Conservation (phyloP, 2,888 invertebrate genomes). For the Dasysyrphus tricinctus region DNA sequence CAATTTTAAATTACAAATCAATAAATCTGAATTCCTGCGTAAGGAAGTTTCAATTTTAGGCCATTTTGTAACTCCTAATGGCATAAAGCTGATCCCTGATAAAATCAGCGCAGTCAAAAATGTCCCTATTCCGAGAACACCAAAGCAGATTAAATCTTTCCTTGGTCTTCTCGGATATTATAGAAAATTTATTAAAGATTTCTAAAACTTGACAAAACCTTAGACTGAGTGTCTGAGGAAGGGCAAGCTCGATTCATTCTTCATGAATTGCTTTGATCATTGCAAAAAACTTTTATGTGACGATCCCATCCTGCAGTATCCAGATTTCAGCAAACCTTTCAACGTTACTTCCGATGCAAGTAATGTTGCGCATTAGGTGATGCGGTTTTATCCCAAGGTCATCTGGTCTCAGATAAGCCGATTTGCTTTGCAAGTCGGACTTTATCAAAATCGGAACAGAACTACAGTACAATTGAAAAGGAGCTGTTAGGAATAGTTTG, state of each 20-base stretch:
- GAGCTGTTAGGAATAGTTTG: too few species aligned
- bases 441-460: too few species aligned
- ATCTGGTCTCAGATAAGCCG: too few species aligned
- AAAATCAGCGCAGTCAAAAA: conserved; percentile 6
- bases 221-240: conserved; percentile 12
- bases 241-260: background rate
- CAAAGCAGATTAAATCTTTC: too few species aligned
- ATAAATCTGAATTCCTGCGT: conserved; percentile 49
- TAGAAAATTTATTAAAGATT: conserved; percentile 12
- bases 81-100: conserved; percentile 12
- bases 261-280: conserved; percentile 35
- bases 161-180: too few species aligned
- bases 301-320: conserved; percentile 58
- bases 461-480: too few species aligned
- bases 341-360: conserved; percentile 67
- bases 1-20: conserved; percentile 43
- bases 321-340: conserved; percentile 61
- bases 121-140: conserved; percentile 10
- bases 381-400: conserved; percentile 55
- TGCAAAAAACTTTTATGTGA: too few species aligned
- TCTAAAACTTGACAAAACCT: conserved; percentile 14
- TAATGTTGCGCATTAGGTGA: conserved; percentile 64
- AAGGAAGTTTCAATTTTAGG: conserved; percentile 31
- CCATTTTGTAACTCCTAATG: background rate
- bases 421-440: too few species aligned